Percentiles rank a stretch among this genome's conserved stretches.
Conservation (phyloP, 1,140 invertebrate genomes). For the Papilio polytes region DNA sequence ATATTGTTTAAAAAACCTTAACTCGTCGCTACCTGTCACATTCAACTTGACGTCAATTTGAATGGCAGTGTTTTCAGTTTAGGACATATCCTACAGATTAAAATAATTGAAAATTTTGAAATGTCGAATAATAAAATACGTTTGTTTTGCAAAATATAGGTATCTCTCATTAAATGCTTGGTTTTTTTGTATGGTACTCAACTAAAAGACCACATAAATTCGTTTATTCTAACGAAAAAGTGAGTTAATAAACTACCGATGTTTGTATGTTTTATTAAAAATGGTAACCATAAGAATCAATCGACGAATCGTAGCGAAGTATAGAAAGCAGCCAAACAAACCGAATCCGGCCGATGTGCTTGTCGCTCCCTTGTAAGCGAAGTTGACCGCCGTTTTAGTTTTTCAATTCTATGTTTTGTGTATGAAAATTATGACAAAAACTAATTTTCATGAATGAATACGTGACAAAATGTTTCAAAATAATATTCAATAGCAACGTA, state of each 20-base stretch:
- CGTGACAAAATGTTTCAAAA: slow-evolving; percentile 42
- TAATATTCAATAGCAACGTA: slow-evolving; percentile 38
- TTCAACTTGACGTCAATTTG: too few relatives aligned
- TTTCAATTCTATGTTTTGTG: slow-evolving; percentile 63
- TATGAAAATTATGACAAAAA: slow-evolving; percentile 63
- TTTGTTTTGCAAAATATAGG: too few relatives aligned
- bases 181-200: too few relatives aligned
- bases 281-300: slow-evolving; percentile 26
- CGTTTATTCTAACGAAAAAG: too few relatives aligned
- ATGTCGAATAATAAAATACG: too few relatives aligned
- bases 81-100: too few relatives aligned
- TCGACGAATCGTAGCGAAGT: slow-evolving; percentile 37
- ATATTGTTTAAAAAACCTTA: too few relatives aligned
- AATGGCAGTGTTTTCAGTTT: too few relatives aligned
- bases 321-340: slow-evolving; percentile 52
- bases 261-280: not conserved
- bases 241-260: not conserved
- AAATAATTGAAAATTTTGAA: too few relatives aligned
- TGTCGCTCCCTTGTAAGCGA: slow-evolving; percentile 52
- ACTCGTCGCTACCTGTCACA: too few relatives aligned
- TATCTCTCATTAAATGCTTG: too few relatives aligned
- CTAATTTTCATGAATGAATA: slow-evolving; percentile 55
- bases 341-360: slow-evolving; percentile 58
- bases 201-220: too few relatives aligned
- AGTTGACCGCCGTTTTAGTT: slow-evolving; percentile 50